phyloP scores from a whole-genome alignment of 2,797 vertebrate genomes.

The Poecilia wingei region DNA sequence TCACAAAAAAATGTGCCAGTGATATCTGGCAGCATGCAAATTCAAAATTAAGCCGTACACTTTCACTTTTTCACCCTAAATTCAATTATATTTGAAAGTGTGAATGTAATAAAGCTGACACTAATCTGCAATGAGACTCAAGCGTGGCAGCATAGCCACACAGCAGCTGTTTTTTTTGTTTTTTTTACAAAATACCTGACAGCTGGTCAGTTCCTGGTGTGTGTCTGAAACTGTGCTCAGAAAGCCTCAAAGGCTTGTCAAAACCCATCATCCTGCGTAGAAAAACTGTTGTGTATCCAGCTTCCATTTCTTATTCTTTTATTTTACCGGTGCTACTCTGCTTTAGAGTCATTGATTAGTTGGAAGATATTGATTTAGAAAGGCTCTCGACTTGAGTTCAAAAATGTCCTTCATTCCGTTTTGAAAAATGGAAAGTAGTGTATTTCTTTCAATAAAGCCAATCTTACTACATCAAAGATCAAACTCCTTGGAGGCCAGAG shows the following conservation, averaged over 20 bases:
- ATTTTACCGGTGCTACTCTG: conserved; percentile 11
- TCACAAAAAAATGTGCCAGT: conserved; percentile 10
- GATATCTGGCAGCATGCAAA: conserved; percentile 31
- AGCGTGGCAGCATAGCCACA: neutral
- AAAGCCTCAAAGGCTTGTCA: conserved; percentile 11
- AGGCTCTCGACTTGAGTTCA: conserved; percentile 2
- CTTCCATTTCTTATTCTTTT: conserved; percentile 1
- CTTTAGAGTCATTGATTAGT: conserved; percentile 42
- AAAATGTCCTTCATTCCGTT: conserved; percentile 13
- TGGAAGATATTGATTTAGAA: conserved; percentile 14
- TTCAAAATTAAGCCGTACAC: conserved; percentile 44
- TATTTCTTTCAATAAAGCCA: conserved; percentile 8
- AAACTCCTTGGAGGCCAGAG: conserved; percentile 16
- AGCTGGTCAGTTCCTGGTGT: conserved; percentile 27
- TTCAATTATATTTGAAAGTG: conserved; percentile 15
- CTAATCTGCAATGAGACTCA: neutral
- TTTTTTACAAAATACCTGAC: conserved; percentile 18
- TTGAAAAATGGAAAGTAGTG: conserved; percentile 2
- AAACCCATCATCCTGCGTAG: conserved; percentile 5
- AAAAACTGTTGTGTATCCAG: neutral
- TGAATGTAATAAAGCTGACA: conserved; percentile 16
- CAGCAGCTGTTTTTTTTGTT: neutral
- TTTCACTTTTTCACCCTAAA: conserved; percentile 19
- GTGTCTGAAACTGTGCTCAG: conserved; percentile 2
- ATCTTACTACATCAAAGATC: neutral